Evolutionary conservation across 2,113 vertebrate species (phyloP).

Genomic region (Alosa alosa): DNA sequence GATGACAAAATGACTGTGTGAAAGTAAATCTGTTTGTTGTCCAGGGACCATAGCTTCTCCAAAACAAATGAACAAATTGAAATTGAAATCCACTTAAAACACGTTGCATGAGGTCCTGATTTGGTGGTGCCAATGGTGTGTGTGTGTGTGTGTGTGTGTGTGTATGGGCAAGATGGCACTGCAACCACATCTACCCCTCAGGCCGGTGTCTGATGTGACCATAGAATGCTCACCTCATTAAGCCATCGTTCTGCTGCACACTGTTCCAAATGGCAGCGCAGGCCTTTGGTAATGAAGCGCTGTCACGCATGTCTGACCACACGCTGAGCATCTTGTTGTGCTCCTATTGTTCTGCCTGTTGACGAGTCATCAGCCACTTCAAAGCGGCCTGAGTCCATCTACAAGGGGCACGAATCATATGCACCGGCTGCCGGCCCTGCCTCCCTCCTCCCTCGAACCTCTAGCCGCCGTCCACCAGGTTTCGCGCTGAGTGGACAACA

Average conservation of each 20-base stretch:
- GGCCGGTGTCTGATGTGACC: conserved; percentile 4
- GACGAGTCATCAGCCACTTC: conserved; percentile 45
- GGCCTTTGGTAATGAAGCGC: conserved; percentile 41
- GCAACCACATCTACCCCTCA: neutral
- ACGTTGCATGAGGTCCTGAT: neutral
- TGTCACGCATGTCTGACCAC: conserved; percentile 40
- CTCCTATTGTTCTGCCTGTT: conserved; percentile 40
- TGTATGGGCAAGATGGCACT: neutral
- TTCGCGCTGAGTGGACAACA: conserved; percentile 35
- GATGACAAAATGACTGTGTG: neutral
- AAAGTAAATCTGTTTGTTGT: neutral
- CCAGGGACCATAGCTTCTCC: neutral
- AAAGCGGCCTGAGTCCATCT: conserved; percentile 33
- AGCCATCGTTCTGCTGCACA: conserved; percentile 13
- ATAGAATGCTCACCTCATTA: conserved; percentile 31
- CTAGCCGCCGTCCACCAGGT: neutral
- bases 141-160: neutral
- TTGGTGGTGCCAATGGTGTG: neutral
- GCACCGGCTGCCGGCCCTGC: neutral
- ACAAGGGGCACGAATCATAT: conserved; percentile 30
- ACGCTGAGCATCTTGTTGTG: conserved; percentile 32
- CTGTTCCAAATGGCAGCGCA: conserved; percentile 20
- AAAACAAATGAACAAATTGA: no score
- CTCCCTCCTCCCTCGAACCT: neutral
- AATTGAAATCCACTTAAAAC: neutral